Evolutionary conservation across 2,888 invertebrate genomes (phyloP).

Genomic region (Poecilus cupreus): DNA sequence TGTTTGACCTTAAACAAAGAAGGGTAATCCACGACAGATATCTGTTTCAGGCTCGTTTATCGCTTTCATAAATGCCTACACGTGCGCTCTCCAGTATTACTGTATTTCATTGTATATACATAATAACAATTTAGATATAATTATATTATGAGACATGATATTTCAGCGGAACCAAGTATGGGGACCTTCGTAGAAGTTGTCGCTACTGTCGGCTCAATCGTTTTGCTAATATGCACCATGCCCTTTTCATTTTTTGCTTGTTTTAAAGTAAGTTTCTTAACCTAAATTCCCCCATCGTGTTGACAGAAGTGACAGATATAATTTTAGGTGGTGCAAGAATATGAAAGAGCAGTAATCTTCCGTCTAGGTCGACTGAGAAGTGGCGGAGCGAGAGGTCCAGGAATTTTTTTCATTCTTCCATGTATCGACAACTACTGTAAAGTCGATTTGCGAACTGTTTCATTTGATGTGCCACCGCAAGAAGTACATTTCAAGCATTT

Average conservation of each 20-base stretch:
- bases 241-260: conserved; percentile 90
- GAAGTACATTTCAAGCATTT: conserved; percentile 86
- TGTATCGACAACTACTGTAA: conserved; percentile 95
- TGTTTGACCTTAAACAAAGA: no score
- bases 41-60: no score
- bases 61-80: no score
- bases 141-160: not conserved
- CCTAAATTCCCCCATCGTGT: no score
- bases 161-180: conserved; percentile 79
- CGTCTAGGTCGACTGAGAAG: conserved; percentile 85
- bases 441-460: conserved; percentile 94
- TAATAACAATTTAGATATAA: no score
- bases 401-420: conserved; percentile 94
- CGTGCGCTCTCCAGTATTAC: no score
- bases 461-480: conserved; percentile 97
- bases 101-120: no score
- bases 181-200: conserved; percentile 84
- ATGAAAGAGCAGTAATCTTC: conserved; percentile 92
- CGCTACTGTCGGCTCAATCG: conserved; percentile 82
- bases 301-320: no score
- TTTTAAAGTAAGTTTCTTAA: conserved; percentile 84
- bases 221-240: conserved; percentile 85
- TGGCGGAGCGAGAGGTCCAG: conserved; percentile 89
- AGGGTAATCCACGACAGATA: no score
- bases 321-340: conserved; percentile 86